These are phyloP conservation scores for Icerya purchasi DNA, from an alignment of 2,888 invertebrate species.

Conservation along the genomic window DNA sequence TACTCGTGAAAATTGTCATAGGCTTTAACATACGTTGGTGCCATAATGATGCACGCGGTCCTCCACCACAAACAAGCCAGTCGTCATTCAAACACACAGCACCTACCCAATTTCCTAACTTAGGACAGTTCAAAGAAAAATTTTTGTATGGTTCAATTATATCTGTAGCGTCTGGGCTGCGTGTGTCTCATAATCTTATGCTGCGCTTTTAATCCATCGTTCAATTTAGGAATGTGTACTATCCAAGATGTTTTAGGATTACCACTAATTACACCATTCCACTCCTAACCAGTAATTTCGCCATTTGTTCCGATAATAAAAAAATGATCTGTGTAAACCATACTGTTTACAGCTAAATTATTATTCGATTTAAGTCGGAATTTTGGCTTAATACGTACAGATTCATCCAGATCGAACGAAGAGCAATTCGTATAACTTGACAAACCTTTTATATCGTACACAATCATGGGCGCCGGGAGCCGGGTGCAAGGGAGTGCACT, in stretches of 20 bases:
- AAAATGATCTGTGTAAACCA: constrained; percentile 41
- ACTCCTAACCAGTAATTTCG: constrained; percentile 52
- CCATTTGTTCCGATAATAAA: constrained; percentile 43
- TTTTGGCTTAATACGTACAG: constrained; percentile 20
- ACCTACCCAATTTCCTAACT: constrained; percentile 74
- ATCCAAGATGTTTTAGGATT: constrained; percentile 37
- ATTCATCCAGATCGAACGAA: constrained; percentile 12
- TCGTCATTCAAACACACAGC: constrained; percentile 60
- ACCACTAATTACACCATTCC: constrained; percentile 32
- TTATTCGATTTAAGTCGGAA: constrained; percentile 37
- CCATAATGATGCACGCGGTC: constrained; percentile 70
- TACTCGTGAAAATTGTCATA: constrained; percentile 45
- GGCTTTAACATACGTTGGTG: constrained; percentile 60
- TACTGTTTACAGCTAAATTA: constrained; percentile 42
- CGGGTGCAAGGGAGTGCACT: too few species aligned
- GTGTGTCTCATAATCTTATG: constrained; percentile 57
- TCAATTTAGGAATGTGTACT: constrained; percentile 38
- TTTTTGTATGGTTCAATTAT: constrained; percentile 49
- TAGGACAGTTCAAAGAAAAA: constrained; percentile 42
- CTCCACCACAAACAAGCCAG: constrained; percentile 84
- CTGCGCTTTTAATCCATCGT: constrained; percentile 54
- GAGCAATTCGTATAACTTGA: neutral
- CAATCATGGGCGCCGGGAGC: too few species aligned
- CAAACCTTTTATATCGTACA: constrained; percentile 26
- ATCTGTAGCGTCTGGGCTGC: constrained; percentile 37